Conservation (phyloP, 2,113 vertebrate genomes). For the Barnardius zonarius region DNA sequence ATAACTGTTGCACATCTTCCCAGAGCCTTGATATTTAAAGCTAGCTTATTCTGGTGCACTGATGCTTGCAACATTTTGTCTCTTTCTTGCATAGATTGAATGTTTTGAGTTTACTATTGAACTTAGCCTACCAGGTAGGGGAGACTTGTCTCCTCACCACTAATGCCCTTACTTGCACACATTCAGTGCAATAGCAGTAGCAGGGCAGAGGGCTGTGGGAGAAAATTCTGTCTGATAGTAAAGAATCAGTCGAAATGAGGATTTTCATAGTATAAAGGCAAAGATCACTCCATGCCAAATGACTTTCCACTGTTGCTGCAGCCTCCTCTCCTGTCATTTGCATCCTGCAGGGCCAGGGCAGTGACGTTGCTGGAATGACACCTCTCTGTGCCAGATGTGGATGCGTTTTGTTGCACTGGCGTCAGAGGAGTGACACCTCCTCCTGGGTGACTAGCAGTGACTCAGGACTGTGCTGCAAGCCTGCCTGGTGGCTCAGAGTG, state of each 20-base stretch:
- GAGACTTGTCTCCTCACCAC: background rate
- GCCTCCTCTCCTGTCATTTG: background rate
- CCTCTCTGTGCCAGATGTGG: background rate
- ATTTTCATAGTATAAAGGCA: background rate
- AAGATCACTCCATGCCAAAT: background rate
- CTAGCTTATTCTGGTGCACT: background rate
- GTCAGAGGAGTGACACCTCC: background rate
- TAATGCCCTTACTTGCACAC: background rate
- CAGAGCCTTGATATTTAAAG: background rate
- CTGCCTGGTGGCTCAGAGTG: background rate
- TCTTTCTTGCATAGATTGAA: background rate
- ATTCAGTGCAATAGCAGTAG: background rate
- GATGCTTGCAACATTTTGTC: background rate
- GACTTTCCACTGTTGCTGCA: background rate
- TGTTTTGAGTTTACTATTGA: background rate
- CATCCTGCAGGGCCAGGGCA: background rate
- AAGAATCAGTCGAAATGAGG: background rate
- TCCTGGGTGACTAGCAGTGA: background rate
- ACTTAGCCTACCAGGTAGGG: background rate
- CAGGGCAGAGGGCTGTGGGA: background rate
- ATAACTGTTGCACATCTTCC: background rate
- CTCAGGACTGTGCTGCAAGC: background rate
- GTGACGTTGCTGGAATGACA: background rate
- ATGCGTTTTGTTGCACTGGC: background rate
- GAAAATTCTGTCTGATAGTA: background rate